phyloP scores from a whole-genome alignment of 1,140 invertebrate species.

The Mycetomoellerius zeteki region DNA sequence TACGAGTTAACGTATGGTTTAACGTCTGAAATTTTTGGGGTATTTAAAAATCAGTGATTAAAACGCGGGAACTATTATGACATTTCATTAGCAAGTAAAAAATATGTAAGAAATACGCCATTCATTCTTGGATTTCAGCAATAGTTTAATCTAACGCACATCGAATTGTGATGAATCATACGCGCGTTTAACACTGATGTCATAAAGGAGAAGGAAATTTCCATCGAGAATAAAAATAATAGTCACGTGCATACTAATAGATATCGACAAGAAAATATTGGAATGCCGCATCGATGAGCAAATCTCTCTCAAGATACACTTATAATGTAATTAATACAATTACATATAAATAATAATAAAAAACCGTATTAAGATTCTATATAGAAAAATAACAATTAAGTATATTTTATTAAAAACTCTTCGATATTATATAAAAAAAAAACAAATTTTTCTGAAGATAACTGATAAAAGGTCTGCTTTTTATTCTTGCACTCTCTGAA shows the following conservation, averaged over 20 bases:
- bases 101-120: neutral
- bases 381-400: neutral
- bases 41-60: slow-evolving; percentile 11
- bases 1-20: slow-evolving; percentile 35
- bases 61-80: neutral
- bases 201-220: slow-evolving; percentile 30
- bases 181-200: neutral
- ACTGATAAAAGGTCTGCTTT: neutral
- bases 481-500: no score
- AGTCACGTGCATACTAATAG: neutral
- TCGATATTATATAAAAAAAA: neutral
- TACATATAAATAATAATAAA: neutral
- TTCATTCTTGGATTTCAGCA: neutral
- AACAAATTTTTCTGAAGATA: neutral
- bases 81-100: neutral
- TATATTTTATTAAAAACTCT: neutral
- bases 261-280: slow-evolving; percentile 41
- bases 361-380: neutral
- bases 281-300: neutral
- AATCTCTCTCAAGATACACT: neutral
- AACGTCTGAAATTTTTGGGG: slow-evolving; percentile 22
- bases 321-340: neutral
- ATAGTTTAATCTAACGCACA: neutral
- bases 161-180: neutral
- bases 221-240: slow-evolving; percentile 17